Base-by-base conservation (phyloP, 1,140 invertebrate species). In the Orussus abietinus region DNA sequence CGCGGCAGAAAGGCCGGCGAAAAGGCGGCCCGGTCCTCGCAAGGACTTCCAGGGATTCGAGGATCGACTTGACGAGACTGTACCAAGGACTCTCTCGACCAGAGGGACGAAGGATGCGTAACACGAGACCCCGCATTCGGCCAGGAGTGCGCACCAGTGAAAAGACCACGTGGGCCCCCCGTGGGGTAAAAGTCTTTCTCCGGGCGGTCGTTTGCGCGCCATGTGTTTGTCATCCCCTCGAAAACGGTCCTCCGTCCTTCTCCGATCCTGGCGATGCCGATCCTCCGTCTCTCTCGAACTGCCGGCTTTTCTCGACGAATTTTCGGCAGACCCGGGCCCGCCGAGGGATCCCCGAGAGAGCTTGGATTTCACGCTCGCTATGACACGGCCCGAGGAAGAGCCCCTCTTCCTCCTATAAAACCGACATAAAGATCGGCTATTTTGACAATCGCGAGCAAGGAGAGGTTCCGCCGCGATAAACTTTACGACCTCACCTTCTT, bases 341-440 rank as follows among this genome's bases (percentile, higher is more conserved):
- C 14, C 38, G 21, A n/a, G n/a, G 22, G 6, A 25, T 31, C 38
- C 49, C 49, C 54, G 56, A 57, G 59, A 61, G 56, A 57, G 57
- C 43, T 57, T 51, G 50, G 54, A 61, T 61, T 63, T 61, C 56
- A 61, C 58, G 61, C 54, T 57, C 62, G 55, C 58, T 61, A 66
- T 38, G 31, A n/a, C 32, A 40, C 43, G 41, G 43, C 44, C 48
- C 35, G 32, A 35, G 29, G 14, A 44, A 42, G 46, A 53, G 37
- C 53, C 50, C 59, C 51, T 57, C 58, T 59, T 52, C 53, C n/a
- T n/a, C 54, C 51, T 63, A 64, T 69, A 69, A 69, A 69, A 67
- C 44, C 53, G 52, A 57, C 65, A 56, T 66, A 66, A 67, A 69
- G 66, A 69, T 67, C 57, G 59, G 67, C 65, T 70, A 69, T 69